Evolutionary conservation across 2,797 vertebrate species (phyloP).

Genomic region (Falco berigora): DNA sequence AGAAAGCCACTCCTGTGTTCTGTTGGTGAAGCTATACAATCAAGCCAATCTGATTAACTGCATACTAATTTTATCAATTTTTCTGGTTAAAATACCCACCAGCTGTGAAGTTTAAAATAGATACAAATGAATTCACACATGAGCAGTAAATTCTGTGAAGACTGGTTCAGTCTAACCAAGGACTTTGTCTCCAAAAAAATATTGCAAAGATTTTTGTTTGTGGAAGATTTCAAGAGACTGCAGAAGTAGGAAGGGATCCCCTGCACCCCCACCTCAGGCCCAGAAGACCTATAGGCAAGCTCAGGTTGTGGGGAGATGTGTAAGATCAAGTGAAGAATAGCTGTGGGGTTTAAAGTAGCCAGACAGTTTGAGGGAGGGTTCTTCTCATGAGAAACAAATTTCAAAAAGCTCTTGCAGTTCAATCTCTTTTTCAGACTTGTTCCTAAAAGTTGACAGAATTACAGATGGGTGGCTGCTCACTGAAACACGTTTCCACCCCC

Average conservation of each 20-base stretch:
- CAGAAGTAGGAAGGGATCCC: not conserved
- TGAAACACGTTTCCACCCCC: not conserved
- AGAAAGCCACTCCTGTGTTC: not conserved
- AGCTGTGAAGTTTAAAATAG: not conserved
- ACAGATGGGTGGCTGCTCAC: not conserved
- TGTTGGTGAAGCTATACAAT: not conserved
- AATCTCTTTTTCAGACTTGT: not conserved
- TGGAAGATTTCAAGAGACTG: not conserved
- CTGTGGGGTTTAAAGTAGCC: not conserved
- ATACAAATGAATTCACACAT: not conserved
- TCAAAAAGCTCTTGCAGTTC: not conserved
- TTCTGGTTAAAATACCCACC: not conserved
- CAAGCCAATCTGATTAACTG: not conserved
- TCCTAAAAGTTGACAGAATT: not conserved
- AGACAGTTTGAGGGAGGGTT: not conserved
- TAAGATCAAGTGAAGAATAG: not conserved
- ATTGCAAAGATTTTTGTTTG: not conserved
- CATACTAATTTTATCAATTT: not conserved
- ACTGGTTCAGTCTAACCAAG: not conserved
- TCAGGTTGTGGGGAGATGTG: not conserved
- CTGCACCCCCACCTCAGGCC: not conserved
- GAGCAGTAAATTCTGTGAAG: not conserved
- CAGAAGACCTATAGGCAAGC: not conserved
- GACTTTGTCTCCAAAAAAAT: not conserved
- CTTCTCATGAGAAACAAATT: not conserved